phyloP scores from a whole-genome alignment of 2,113 vertebrate species.

The Carollia perspicillata region DNA sequence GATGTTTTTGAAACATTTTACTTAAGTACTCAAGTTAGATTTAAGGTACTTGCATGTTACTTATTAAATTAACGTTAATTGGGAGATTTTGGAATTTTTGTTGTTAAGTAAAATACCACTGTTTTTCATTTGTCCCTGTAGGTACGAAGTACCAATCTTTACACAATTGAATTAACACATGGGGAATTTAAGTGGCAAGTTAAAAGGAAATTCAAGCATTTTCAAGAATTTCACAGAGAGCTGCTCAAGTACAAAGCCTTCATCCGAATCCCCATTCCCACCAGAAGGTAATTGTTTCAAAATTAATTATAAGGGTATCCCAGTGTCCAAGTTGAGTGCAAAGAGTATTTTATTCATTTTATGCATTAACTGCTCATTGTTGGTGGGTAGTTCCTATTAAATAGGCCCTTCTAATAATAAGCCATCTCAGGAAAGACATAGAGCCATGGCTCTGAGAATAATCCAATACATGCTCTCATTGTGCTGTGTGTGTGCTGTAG shows the following conservation, averaged over 20 bases:
- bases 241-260: slow-evolving; percentile 95
- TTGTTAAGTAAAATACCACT: slow-evolving; percentile 7
- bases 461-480: neutral
- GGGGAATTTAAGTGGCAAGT: slow-evolving; percentile 95
- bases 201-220: slow-evolving; percentile 97
- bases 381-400: neutral
- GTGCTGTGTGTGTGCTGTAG: slow-evolving; percentile 73
- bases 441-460: neutral
- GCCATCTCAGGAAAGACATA: neutral
- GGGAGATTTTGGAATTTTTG: neutral
- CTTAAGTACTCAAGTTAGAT: neutral
- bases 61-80: neutral
- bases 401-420: slow-evolving; percentile 8
- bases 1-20: neutral
- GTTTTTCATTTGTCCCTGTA: slow-evolving; percentile 65
- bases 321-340: neutral
- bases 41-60: neutral
- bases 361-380: neutral
- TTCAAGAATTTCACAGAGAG: slow-evolving; percentile 95
- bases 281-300: slow-evolving; percentile 87
- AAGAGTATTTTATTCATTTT: neutral
- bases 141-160: slow-evolving; percentile 88
- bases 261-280: slow-evolving; percentile 94
- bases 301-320: neutral
- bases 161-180: slow-evolving; percentile 93